Conservation (phyloP, 2,797 vertebrate genomes). For the Clarias pachynema region DNA sequence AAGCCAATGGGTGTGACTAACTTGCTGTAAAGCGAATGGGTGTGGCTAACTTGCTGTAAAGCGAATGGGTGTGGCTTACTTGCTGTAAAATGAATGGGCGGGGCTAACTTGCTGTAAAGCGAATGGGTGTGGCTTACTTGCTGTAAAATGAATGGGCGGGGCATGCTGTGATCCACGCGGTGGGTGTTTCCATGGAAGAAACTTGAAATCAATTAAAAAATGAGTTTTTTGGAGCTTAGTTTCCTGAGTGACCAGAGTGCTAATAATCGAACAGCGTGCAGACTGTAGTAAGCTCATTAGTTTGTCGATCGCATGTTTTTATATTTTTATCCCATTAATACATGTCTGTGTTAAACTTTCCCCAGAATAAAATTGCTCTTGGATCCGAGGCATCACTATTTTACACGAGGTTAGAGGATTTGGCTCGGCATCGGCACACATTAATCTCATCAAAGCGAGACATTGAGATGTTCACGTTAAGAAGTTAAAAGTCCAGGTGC, state of each 20-base stretch:
- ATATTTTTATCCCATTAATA: too few species aligned
- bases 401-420: background rate
- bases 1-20: too few species aligned
- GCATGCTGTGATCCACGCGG: too few species aligned
- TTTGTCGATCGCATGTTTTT: background rate
- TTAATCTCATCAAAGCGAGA: background rate
- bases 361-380: too few species aligned
- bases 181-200: background rate
- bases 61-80: too few species aligned
- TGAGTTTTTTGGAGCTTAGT: background rate
- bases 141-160: too few species aligned
- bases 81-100: background rate
- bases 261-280: background rate
- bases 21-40: too few species aligned
- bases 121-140: background rate
- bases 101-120: background rate
- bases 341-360: background rate
- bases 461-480: background rate
- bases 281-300: too few species aligned
- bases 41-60: too few species aligned
- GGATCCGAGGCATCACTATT: background rate
- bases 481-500: background rate
- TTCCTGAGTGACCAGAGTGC: background rate
- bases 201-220: background rate
- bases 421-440: background rate